Conservation (phyloP, 2,888 invertebrate species). For the Eilema depressum region DNA sequence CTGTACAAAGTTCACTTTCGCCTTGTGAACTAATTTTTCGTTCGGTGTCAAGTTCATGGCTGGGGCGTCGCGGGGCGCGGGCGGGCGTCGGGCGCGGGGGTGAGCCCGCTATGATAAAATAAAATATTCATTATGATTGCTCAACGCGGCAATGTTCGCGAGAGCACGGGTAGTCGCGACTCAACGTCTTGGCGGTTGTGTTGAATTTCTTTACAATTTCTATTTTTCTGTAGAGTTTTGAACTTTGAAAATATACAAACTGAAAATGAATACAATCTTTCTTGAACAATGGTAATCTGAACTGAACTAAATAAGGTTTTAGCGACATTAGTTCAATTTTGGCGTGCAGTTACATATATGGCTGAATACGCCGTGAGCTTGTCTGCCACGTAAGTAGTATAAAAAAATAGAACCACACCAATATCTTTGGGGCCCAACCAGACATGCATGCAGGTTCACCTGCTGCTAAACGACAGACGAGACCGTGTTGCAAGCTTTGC, state of each 20-base stretch:
- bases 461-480: no score
- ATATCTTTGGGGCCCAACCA: background rate
- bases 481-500: no score
- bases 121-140: slow-evolving; percentile 87
- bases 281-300: background rate
- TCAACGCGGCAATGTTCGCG: slow-evolving; percentile 81
- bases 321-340: background rate
- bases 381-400: no score
- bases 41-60: slow-evolving; percentile 86
- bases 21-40: slow-evolving; percentile 87
- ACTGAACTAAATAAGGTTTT: background rate
- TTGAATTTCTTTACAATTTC: background rate
- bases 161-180: slow-evolving; percentile 59
- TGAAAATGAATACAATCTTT: background rate
- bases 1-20: slow-evolving; percentile 85
- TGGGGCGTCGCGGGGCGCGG: slow-evolving; percentile 54
- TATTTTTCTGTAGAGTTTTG: background rate
- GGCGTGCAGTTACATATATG: no score
- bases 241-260: background rate
- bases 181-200: slow-evolving; percentile 59
- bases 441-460: no score
- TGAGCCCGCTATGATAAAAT: slow-evolving; percentile 81
- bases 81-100: slow-evolving; percentile 45
- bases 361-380: no score
- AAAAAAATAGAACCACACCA: background rate